A percentile compares a stretch with the other conserved stretches of the same genome.
Evolutionary conservation across 1,140 invertebrate genomes (phyloP).

Genomic region (Heterodera schachtii): DNA sequence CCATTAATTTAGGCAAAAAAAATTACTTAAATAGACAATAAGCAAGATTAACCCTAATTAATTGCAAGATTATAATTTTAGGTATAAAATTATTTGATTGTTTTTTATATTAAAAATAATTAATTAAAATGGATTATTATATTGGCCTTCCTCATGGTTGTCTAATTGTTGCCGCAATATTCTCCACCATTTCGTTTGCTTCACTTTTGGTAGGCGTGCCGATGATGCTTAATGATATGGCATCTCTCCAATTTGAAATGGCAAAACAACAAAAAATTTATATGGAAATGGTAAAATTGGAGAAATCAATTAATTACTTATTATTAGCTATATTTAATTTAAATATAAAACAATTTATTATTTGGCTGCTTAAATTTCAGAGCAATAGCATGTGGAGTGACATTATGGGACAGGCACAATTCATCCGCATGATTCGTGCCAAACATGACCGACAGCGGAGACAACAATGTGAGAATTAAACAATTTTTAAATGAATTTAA

Average conservation of each 20-base stretch:
- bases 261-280: constrained; percentile 23
- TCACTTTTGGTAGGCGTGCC: constrained; percentile 19
- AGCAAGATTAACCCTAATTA: too few relatives aligned
- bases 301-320: too few relatives aligned
- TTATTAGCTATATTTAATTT: too few relatives aligned
- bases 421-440: constrained; percentile 25
- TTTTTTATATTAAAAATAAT: not conserved
- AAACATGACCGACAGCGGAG: not conserved
- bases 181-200: constrained; percentile 7
- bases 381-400: constrained; percentile 45
- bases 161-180: constrained; percentile 14
- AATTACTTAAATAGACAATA: too few relatives aligned
- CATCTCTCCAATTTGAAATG: constrained; percentile 8
- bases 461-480: not conserved
- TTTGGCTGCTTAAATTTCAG: not conserved
- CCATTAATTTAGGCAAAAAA: too few relatives aligned
- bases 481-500: too few relatives aligned
- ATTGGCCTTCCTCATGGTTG: not conserved
- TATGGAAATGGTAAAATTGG: constrained; percentile 10
- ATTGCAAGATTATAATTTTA: too few relatives aligned
- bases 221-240: constrained; percentile 19
- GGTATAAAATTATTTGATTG: too few relatives aligned
- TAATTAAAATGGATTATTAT: not conserved
- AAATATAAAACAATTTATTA: too few relatives aligned
- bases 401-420: constrained; percentile 40